Base-by-base conservation (phyloP, 2,888 invertebrate genomes). In the Syrista parreyssii region DNA sequence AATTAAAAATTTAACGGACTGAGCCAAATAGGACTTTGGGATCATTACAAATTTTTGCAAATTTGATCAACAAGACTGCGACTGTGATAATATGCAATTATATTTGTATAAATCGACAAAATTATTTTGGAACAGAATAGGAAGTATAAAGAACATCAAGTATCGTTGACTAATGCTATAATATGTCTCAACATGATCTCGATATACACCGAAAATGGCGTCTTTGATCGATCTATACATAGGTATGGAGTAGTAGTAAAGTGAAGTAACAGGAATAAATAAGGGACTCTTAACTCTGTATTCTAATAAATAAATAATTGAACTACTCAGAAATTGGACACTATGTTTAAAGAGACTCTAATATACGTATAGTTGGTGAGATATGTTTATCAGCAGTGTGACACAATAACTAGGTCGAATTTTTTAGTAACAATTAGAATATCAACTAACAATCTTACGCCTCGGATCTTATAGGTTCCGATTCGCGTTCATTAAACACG, bases 371-470 rank as follows among this genome's bases (percentile, higher is more conserved):
- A 55, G 23, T 55, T 55, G 55, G 55, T 55, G 23, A 55, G 55
- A 23, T 55, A 9, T 23, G 9, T 9, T 55, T 23, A 55, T 23
- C 55, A 55, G 55, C 23, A 55, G 9, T n/a, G 55, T 80, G 79
- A 80, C 75, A 78, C 78, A 78, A 80, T 73, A 72, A 87, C 82
- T 89, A 83, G 90, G 90, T 88, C 89, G 84, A 83, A 85, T 80
- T 86, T 89, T 90, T 90, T 90, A 90, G 89, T 85, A 83, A 83
- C 84, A 82, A 86, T 90, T 90, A 89, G 86, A 86, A 81, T 77
- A 79, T 73, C 75, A 76, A 79, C 84, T 86, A 87, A 86, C 83
- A 82, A 88, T 86, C 79, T 87, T 84, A 82, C 85, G 81, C 80
- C 82, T 83, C 77, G 78, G 82, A 80, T 84, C 80, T 84, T 82